Conservation (phyloP, 2,113 vertebrate species). For the Actinemys pallida region DNA sequence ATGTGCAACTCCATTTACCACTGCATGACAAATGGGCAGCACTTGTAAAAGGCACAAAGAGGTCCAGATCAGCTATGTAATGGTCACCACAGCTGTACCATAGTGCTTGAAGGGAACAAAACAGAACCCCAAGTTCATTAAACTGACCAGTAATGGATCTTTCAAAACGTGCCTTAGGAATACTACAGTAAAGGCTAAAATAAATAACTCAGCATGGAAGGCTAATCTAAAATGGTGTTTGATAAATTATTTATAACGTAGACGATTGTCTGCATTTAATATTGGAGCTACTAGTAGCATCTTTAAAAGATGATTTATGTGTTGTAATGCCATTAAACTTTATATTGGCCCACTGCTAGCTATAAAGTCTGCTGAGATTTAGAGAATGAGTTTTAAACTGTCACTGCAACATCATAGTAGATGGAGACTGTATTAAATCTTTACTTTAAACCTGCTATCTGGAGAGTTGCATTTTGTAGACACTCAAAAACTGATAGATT, state of each 20-base stretch:
- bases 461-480: constrained; percentile 92
- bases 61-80: constrained; percentile 82
- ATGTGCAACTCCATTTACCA: constrained; percentile 90
- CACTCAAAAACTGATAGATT: constrained; percentile 91
- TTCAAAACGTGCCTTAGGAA: constrained; percentile 91
- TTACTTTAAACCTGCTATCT: constrained; percentile 92
- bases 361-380: constrained; percentile 94
- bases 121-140: constrained; percentile 90
- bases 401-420: constrained; percentile 88
- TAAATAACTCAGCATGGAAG: constrained; percentile 89
- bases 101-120: constrained; percentile 84
- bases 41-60: constrained; percentile 83
- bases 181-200: constrained; percentile 88
- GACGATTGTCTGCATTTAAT: constrained; percentile 98
- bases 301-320: constrained; percentile 99
- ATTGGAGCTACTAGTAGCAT: constrained; percentile 91
- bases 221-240: constrained; percentile 88
- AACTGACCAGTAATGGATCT: constrained; percentile 90
- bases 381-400: constrained; percentile 97
- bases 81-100: constrained; percentile 91
- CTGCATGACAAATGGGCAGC: constrained; percentile 92
- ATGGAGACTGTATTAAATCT: constrained; percentile 90
- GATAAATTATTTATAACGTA: constrained; percentile 99
- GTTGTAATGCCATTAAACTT: constrained; percentile 94
- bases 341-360: constrained; percentile 92